phyloP scores from a whole-genome alignment of 1,140 invertebrate genomes.

The Drosophila equinoxialis region DNA sequence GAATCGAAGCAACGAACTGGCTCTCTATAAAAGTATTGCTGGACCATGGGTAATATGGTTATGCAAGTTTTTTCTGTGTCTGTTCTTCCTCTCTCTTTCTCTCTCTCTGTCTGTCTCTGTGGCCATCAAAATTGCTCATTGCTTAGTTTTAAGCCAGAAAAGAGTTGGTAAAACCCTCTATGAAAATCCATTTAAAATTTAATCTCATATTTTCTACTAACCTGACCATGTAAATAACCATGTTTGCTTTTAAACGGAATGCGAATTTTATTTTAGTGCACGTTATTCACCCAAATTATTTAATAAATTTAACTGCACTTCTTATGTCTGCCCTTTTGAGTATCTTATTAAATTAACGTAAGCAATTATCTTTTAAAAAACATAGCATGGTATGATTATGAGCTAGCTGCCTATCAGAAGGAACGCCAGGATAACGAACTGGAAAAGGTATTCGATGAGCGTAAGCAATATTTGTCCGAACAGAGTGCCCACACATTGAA shows the following conservation, averaged over 20 bases:
- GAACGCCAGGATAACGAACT: constrained; percentile 93
- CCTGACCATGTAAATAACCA: constrained; percentile 34
- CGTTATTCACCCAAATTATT: constrained; percentile 12
- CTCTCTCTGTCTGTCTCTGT: constrained; percentile 39
- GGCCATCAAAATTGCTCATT: constrained; percentile 8
- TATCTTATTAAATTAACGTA: constrained; percentile 25
- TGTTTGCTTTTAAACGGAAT: constrained; percentile 1
- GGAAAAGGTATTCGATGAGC: constrained; percentile 93
- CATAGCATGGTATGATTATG: constrained; percentile 96
- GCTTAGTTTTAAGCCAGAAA: constrained; percentile 4
- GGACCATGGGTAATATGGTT: constrained; percentile 72
- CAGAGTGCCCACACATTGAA: constrained; percentile 85
- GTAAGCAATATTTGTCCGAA: constrained; percentile 87
- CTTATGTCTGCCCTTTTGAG: not conserved
- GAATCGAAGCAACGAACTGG: constrained; percentile 29
- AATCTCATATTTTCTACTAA: constrained; percentile 48
- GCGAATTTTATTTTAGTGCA: constrained; percentile 24
- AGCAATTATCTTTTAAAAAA: constrained; percentile 22
- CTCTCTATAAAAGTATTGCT: constrained; percentile 57
- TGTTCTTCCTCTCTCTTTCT: constrained; percentile 43
- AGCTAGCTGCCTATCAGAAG: constrained; percentile 92
- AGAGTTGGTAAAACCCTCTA: constrained; percentile 32
- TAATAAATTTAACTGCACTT: not conserved
- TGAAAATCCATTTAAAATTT: not conserved
- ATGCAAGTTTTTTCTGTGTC: constrained; percentile 60